Evolutionary conservation across 1,140 invertebrate species (phyloP).

Genomic region (Stenopsyche tienmushanensis): DNA sequence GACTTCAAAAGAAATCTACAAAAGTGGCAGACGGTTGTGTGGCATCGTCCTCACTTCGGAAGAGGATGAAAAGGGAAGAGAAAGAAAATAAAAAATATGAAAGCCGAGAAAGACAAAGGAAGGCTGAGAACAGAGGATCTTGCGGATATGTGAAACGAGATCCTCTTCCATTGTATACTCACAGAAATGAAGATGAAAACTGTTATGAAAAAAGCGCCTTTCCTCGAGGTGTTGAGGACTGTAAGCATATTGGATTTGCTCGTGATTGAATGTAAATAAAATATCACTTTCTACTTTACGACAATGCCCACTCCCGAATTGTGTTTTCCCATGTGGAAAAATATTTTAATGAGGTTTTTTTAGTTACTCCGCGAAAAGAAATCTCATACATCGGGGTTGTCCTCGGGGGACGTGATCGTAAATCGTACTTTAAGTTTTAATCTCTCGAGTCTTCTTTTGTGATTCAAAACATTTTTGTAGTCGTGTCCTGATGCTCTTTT

Average conservation of each 20-base stretch:
- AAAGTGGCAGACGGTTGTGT: slow-evolving; percentile 2
- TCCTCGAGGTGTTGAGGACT: too few relatives aligned
- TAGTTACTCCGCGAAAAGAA: too few relatives aligned
- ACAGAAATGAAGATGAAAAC: slow-evolving; percentile 15
- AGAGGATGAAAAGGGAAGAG: neutral
- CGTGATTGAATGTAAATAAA: neutral
- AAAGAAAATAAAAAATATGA: slow-evolving; percentile 10
- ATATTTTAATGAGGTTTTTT: too few relatives aligned
- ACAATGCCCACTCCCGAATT: too few relatives aligned
- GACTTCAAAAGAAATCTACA: slow-evolving; percentile 20
- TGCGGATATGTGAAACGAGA: slow-evolving; percentile 23
- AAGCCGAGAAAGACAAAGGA: slow-evolving; percentile 14
- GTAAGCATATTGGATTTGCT: too few relatives aligned
- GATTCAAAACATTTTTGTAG: neutral
- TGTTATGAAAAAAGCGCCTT: slow-evolving; percentile 4
- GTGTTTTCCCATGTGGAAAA: too few relatives aligned
- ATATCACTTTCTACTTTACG: too few relatives aligned
- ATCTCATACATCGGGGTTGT: too few relatives aligned
- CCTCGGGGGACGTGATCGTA: neutral
- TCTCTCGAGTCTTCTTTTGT: neutral
- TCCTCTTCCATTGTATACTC: slow-evolving; percentile 21
- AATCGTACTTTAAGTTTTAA: neutral
- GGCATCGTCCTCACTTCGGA: slow-evolving; percentile 10
- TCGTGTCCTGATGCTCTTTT: neutral
- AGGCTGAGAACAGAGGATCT: slow-evolving; percentile 18